Conservation (phyloP, 1,140 invertebrate species). For the Drosophila obscura region DNA sequence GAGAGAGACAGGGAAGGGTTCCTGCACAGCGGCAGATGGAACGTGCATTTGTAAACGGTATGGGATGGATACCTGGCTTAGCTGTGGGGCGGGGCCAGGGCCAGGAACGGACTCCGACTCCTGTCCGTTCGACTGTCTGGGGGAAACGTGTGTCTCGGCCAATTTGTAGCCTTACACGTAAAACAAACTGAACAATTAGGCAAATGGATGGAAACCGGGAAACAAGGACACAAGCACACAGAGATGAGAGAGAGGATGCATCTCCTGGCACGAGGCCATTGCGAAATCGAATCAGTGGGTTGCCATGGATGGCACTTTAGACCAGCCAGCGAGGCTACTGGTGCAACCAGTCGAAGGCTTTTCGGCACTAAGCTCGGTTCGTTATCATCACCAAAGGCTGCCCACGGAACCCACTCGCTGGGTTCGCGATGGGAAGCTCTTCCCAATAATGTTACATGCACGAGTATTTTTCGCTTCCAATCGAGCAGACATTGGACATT, state of each 20-base stretch:
- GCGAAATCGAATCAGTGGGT: no score
- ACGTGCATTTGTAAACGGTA: slow-evolving; percentile 27
- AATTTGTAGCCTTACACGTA: slow-evolving; percentile 81
- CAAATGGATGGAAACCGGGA: slow-evolving; percentile 62
- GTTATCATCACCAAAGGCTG: no score
- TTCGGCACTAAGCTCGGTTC: no score
- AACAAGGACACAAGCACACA: slow-evolving; percentile 11
- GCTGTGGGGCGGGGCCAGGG: no score
- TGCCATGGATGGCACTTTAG: background rate
- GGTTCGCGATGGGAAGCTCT: no score
- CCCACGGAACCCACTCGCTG: no score
- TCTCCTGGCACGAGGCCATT: no score
- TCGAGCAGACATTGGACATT: background rate
- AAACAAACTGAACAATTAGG: slow-evolving; percentile 82
- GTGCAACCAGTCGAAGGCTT: no score
- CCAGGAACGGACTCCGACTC: background rate
- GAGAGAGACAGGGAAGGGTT: background rate
- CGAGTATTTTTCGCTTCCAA: background rate
- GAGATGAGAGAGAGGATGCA: background rate
- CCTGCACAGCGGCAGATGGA: background rate
- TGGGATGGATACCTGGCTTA: no score
- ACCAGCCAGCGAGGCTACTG: background rate
- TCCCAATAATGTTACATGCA: no score
- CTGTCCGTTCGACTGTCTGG: slow-evolving; percentile 22
- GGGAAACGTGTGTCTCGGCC: slow-evolving; percentile 74